A percentile compares a stretch with the other conserved stretches of the same genome.
Evolutionary conservation across 2,113 vertebrate genomes (phyloP).

Genomic region (Amblyornis subalaris): DNA sequence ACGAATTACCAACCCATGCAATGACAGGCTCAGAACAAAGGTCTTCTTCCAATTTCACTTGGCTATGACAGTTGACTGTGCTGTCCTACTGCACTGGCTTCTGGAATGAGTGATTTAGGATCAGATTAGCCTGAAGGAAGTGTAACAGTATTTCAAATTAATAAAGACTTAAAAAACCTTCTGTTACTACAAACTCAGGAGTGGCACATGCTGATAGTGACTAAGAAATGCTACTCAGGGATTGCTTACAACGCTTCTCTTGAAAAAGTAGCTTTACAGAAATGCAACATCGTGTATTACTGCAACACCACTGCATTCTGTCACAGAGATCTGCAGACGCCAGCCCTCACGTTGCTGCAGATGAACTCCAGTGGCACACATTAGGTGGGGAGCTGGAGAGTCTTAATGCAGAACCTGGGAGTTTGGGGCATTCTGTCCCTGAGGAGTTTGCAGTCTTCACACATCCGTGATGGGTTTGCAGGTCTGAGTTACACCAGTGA

Average conservation of each 20-base stretch:
- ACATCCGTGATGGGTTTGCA: not conserved
- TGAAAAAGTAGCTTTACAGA: not conserved
- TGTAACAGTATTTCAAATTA: not conserved
- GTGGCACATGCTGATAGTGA: not conserved
- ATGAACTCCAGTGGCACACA: not conserved
- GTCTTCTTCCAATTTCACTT: not conserved
- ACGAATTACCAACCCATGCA: not conserved
- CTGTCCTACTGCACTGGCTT: not conserved
- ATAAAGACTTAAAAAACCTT: not conserved
- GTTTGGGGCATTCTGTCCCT: not conserved
- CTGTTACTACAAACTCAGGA: not conserved
- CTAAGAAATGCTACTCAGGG: not conserved
- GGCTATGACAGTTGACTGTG: not conserved
- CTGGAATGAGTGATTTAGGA: not conserved
- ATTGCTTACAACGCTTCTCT: not conserved
- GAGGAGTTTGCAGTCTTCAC: not conserved
- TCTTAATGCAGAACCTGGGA: not conserved
- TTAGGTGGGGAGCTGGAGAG: not conserved
- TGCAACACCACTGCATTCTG: not conserved
- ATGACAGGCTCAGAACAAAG: not conserved
- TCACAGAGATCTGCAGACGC: not conserved
- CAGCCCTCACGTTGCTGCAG: rapidly evolving
- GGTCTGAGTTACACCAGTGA: not conserved
- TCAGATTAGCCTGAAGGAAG: not conserved
- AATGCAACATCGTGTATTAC: not conserved